phyloP scores from a whole-genome alignment of 1,140 invertebrate genomes.

The Microplitis mediator region DNA sequence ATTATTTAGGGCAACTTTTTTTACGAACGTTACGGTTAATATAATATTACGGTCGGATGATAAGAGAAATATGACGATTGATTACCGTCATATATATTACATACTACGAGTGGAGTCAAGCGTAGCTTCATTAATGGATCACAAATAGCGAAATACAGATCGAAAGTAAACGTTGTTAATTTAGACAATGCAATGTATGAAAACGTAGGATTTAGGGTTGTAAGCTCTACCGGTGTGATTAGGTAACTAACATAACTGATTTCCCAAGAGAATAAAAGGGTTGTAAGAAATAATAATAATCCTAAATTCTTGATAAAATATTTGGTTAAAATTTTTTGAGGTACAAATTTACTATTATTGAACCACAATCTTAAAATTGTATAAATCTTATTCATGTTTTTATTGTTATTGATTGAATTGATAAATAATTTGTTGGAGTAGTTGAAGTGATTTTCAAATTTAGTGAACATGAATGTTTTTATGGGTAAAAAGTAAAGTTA shows the following conservation, averaged over 20 bases:
- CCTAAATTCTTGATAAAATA: not conserved
- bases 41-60: not conserved
- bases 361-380: no score
- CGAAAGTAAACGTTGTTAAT: constrained; percentile 22
- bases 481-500: no score
- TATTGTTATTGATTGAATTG: no score
- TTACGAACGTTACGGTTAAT: not conserved
- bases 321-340: not conserved
- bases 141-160: not conserved
- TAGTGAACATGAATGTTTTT: no score
- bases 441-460: no score
- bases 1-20: no score
- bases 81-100: not conserved
- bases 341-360: no score
- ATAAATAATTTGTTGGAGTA: no score
- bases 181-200: constrained; percentile 15
- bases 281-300: not conserved
- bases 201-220: constrained; percentile 1
- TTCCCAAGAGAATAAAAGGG: constrained; percentile 18
- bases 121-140: constrained; percentile 16
- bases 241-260: constrained; percentile 8
- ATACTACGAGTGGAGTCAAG: not conserved
- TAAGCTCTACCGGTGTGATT: not conserved
- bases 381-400: no score
- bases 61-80: not conserved